phyloP scores from a whole-genome alignment of 2,113 vertebrate species.

The Actenoides hombroni region DNA sequence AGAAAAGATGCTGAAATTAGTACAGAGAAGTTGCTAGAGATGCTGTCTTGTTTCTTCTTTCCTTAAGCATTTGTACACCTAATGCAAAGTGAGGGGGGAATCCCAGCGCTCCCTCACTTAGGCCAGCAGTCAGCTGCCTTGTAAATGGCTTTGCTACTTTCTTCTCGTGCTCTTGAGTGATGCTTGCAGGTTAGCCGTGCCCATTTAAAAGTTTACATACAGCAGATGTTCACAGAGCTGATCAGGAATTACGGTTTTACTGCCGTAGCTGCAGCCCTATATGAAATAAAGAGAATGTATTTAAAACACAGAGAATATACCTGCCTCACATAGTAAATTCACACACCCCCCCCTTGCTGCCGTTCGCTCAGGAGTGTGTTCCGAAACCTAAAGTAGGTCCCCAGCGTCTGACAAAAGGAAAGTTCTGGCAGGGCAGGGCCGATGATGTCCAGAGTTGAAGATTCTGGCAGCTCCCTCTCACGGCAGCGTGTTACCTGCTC shows the following conservation, averaged over 20 bases:
- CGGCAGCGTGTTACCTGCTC: background rate
- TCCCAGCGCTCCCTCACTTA: background rate
- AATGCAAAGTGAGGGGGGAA: conserved; percentile 7
- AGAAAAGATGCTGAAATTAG: background rate
- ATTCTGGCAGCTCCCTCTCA: background rate
- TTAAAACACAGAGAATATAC: background rate
- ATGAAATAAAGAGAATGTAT: background rate
- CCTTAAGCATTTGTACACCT: conserved; percentile 29
- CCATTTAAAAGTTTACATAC: conserved; percentile 1
- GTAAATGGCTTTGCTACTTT: background rate
- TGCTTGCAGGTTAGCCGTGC: conserved; percentile 8
- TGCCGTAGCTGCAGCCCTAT: background rate
- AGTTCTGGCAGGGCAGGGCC: background rate
- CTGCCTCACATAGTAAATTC: background rate
- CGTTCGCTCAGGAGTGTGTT: background rate
- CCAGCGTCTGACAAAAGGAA: background rate
- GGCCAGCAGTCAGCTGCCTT: background rate
- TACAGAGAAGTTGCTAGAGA: background rate
- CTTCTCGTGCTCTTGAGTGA: conserved; percentile 7
- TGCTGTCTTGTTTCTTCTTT: background rate
- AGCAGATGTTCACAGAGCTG: conserved; percentile 6
- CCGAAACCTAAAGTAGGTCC: background rate
- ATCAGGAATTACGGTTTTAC: background rate
- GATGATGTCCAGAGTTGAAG: background rate
- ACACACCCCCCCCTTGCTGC: background rate